Conservation (phyloP, 92 coral and sea anemone genomes). For the Bergia puertoricense region DNA sequence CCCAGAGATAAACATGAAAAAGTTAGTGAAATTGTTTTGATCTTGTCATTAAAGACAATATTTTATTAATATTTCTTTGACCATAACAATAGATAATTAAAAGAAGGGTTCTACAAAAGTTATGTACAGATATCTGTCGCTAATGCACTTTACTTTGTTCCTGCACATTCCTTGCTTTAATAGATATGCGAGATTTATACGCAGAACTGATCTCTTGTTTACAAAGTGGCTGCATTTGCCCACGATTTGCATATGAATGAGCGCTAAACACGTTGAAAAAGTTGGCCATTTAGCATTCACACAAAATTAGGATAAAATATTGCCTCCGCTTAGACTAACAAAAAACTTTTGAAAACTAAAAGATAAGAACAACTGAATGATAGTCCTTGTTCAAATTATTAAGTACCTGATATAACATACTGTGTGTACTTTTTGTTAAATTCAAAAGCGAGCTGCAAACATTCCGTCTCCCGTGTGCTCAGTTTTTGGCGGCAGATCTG, state of each 20-base stretch:
- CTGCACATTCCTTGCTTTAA: not conserved
- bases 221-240: not conserved
- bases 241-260: conserved; percentile 34
- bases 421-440: not conserved
- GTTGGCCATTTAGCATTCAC: not conserved
- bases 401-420: no score
- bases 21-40: not conserved
- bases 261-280: not conserved
- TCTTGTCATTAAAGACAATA: not conserved
- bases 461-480: not conserved
- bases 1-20: not conserved
- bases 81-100: not conserved
- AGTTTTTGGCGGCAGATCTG: no score
- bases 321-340: not conserved
- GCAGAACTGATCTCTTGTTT: not conserved
- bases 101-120: not conserved
- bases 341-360: no score
- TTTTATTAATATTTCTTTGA: not conserved
- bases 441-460: no score
- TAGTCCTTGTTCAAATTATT: not conserved
- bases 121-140: not conserved
- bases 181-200: not conserved
- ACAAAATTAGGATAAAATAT: not conserved
- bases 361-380: not conserved
- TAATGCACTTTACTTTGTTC: not conserved